Percentiles rank a stretch among this genome's conserved stretches.
Conservation (phyloP, 2,797 vertebrate genomes). For the Eulemur albifrons region DNA sequence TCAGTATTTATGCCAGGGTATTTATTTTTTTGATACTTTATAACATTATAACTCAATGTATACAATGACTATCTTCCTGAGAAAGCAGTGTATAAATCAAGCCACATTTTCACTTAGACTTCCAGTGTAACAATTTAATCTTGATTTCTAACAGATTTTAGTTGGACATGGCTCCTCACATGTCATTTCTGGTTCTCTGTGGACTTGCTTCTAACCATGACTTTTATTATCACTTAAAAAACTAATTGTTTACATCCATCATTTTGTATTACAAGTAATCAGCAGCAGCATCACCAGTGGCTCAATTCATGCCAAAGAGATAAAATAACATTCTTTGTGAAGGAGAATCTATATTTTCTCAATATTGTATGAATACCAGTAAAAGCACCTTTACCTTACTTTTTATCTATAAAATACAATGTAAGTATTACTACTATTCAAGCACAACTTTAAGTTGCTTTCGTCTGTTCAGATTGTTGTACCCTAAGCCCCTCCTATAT, state of each 20-base stretch:
- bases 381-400: neutral
- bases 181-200: neutral
- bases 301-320: neutral
- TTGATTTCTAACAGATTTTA: neutral
- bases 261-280: neutral
- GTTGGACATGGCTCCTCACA: neutral
- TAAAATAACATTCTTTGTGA: neutral
- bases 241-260: neutral
- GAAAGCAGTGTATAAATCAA: neutral
- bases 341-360: neutral
- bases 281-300: neutral
- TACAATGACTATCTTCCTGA: neutral
- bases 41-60: neutral
- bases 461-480: neutral
- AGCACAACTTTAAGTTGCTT: neutral
- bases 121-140: neutral
- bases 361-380: neutral
- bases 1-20: neutral
- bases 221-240: neutral
- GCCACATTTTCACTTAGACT: neutral
- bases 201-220: neutral
- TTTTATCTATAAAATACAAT: neutral
- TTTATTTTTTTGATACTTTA: neutral
- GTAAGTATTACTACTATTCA: neutral
- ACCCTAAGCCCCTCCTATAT: neutral